Percentiles rank a stretch among this genome's conserved stretches.
Conservation (phyloP, 2,888 invertebrate species). For the Ganaspis brasiliensis region DNA sequence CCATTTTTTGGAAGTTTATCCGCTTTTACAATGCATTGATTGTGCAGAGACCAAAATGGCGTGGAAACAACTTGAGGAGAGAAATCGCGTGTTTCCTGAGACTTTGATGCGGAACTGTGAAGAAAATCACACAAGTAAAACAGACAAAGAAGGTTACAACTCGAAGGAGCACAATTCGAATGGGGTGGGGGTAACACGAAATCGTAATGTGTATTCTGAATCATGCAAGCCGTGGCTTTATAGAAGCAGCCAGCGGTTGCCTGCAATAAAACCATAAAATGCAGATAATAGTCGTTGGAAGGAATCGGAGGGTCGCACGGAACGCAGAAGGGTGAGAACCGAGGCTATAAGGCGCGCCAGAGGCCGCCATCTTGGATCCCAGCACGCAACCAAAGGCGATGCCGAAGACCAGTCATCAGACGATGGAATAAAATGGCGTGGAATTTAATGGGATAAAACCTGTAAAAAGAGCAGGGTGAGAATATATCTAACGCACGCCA, state of each 20-base stretch:
- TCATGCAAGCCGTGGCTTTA: slow-evolving; percentile 70
- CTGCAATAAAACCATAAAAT: slow-evolving; percentile 80
- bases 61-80: neutral
- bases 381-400: slow-evolving; percentile 59
- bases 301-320: slow-evolving; percentile 70
- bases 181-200: slow-evolving; percentile 66
- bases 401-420: too few relatives aligned
- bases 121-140: slow-evolving; percentile 50
- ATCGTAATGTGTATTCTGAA: slow-evolving; percentile 75
- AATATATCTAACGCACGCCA: slow-evolving; percentile 22
- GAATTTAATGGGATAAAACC: slow-evolving; percentile 63
- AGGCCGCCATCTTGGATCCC: slow-evolving; percentile 59
- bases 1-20: too few relatives aligned
- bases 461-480: neutral
- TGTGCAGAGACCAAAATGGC: neutral
- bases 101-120: slow-evolving; percentile 24
- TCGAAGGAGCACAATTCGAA: slow-evolving; percentile 52
- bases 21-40: neutral
- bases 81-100: slow-evolving; percentile 41
- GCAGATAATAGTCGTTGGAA: slow-evolving; percentile 77
- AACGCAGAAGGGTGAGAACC: slow-evolving; percentile 56
- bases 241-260: slow-evolving; percentile 70
- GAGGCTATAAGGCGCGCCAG: slow-evolving; percentile 51
- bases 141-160: slow-evolving; percentile 48
- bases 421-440: slow-evolving; percentile 61